Evolutionary conservation across 64 coral and sea anemone genomes (phyloP), one percentile per base, ranked within the genome.

Genomic region (Montipora foliosa): DNA sequence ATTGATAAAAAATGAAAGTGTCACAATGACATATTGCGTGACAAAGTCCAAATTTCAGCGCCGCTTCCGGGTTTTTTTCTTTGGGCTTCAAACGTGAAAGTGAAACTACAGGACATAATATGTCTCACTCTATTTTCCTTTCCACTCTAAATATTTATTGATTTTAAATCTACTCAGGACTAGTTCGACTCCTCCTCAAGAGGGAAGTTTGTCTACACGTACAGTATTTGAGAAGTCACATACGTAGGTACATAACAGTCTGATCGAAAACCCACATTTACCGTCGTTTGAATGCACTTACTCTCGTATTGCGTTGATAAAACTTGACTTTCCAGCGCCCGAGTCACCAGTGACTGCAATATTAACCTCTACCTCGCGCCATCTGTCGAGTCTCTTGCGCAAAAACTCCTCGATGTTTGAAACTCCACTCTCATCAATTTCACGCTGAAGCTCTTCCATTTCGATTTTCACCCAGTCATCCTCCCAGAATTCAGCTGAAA

Each of bases 301-400:
- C 85, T 50, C 85, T 74, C 85, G 8, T 74, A 88, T 74, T 10
- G 66, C 85, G 67, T 88, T 88, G 61, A 75, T 88, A 51, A 88
- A 88, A 6, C 85, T 88, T 1, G 85, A 88, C 48, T 88, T 88
- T 14, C 85, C 85, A 88, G 47, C 17, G 47, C 85, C 85, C 5
- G 85, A 88, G 47, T 88, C 69, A 10, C 85, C 85, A 52, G 85
- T 88, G 45, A 88, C 48, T 21, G 58, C 85, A 16, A 88, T 75
- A 16, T 88, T 88, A 11, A 88, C 70, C 69, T 74, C 67, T 7
- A 74, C 85, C 6, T 88, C 67, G 20, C 64, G 4, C 85, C 67
- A 88, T 1, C 44, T 21, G 1, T 88, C 85, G 15, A 88, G 11
- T n/a, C 47, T 71, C 16, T 16, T 24, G 21, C 64, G 71, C 6